Conservation (phyloP, 2,888 invertebrate species). For the Cheiracanthium punctorium region DNA sequence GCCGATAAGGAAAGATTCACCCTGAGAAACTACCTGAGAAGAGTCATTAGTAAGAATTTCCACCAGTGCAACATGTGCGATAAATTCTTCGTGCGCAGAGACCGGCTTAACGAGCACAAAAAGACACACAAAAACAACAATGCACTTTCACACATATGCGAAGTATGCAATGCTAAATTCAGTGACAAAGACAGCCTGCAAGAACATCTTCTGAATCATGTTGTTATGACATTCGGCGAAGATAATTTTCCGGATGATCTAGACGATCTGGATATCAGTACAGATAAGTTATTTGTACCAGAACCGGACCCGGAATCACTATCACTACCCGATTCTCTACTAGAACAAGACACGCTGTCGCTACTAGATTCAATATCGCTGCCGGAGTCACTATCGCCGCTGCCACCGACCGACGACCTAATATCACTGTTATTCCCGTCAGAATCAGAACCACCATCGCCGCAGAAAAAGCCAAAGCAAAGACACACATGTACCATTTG, state of each 20-base stretch:
- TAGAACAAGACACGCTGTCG: too few relatives aligned
- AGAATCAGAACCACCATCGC: conserved; percentile 21
- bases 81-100: conserved; percentile 27
- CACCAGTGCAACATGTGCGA: conserved; percentile 31
- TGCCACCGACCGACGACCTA: too few relatives aligned
- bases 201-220: conserved; percentile 34
- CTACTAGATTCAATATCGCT: too few relatives aligned
- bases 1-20: neutral
- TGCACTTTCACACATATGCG: neutral
- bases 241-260: neutral
- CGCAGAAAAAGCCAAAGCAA: conserved; percentile 6
- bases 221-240: conserved; percentile 19
- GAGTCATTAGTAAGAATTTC: conserved; percentile 20
- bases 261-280: neutral
- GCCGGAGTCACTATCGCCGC: too few relatives aligned
- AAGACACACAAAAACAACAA: conserved; percentile 18
- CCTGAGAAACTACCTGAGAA: conserved; percentile 20
- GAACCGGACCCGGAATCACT: too few relatives aligned
- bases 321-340: too few relatives aligned
- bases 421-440: too few relatives aligned
- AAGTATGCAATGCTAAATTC: conserved; percentile 36
- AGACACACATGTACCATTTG: conserved; percentile 33
- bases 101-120: conserved; percentile 37
- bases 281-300: too few relatives aligned
- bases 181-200: conserved; percentile 26